A percentile compares a stretch with the other conserved stretches of the same genome.
phyloP scores from a whole-genome alignment of 2,113 vertebrate genomes.

The Nanger granti region DNA sequence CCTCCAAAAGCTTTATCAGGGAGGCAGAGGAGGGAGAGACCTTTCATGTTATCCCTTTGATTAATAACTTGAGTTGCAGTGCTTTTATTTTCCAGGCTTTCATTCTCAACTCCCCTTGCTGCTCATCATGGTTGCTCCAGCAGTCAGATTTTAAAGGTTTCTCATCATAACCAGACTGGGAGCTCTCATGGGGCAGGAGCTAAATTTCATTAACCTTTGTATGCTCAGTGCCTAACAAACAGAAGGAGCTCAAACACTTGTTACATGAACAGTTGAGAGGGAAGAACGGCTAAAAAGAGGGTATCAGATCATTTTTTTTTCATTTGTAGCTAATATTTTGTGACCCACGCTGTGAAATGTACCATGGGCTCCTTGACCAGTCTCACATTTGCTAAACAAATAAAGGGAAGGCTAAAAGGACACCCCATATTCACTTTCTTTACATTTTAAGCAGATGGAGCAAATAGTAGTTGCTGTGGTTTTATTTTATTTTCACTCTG shows the following conservation, averaged over 20 bases:
- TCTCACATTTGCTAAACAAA: constrained; percentile 23
- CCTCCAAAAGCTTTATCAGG: neutral
- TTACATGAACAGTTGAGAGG: neutral
- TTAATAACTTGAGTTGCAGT: neutral
- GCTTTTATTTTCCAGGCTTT: neutral
- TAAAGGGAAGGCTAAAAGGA: neutral
- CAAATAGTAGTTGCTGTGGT: neutral
- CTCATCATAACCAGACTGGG: neutral
- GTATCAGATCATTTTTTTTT: neutral
- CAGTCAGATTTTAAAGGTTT: neutral
- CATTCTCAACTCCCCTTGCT: neutral
- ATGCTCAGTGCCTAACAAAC: neutral
- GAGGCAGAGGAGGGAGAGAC: neutral
- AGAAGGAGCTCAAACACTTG: neutral
- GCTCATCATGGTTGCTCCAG: neutral
- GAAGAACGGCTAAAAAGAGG: neutral
- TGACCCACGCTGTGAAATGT: neutral
- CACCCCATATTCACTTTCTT: neutral
- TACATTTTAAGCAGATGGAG: neutral
- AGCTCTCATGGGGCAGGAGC: neutral
- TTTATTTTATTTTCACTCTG: constrained; percentile 18
- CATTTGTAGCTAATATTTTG: neutral
- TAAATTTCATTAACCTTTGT: constrained; percentile 3
- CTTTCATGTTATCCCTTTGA: neutral
- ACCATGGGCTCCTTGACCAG: neutral